phyloP scores from a whole-genome alignment of 2,888 invertebrate genomes.

The Linnaemya vulpina region DNA sequence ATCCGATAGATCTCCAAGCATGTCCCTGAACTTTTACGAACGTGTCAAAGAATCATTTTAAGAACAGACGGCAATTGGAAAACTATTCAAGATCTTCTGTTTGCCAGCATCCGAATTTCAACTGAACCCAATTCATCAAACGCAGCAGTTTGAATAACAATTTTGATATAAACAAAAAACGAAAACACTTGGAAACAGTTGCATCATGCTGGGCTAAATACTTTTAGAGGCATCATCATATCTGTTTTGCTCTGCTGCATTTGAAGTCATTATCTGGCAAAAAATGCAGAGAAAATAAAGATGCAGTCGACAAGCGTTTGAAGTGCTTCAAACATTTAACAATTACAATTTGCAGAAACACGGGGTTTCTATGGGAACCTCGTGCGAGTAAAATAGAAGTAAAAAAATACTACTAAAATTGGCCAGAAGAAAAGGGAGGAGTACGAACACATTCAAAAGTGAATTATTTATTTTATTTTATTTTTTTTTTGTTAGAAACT shows the following conservation, averaged over 20 bases:
- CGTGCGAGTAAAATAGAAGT: slow-evolving; percentile 20
- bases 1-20: too few relatives aligned
- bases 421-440: slow-evolving; percentile 17
- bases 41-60: too few relatives aligned
- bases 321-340: slow-evolving; percentile 52
- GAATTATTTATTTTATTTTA: neutral
- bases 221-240: slow-evolving; percentile 43
- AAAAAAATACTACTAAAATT: slow-evolving; percentile 37
- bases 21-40: too few relatives aligned
- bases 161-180: slow-evolving; percentile 1
- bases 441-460: slow-evolving; percentile 9
- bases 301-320: slow-evolving; percentile 30
- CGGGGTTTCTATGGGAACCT: slow-evolving; percentile 58
- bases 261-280: slow-evolving; percentile 63
- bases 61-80: too few relatives aligned
- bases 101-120: slow-evolving; percentile 19
- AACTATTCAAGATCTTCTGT: too few relatives aligned
- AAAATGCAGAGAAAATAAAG: slow-evolving; percentile 24
- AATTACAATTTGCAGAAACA: slow-evolving; percentile 52
- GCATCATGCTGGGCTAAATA: slow-evolving; percentile 66
- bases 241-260: slow-evolving; percentile 60
- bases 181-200: slow-evolving; percentile 55
- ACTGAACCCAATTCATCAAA: neutral
- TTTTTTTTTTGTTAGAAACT: too few relatives aligned
- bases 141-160: slow-evolving; percentile 4